A percentile compares a stretch with the other conserved stretches of the same genome.
phyloP scores from a whole-genome alignment of 2,888 invertebrate species.

The Autographa pulchrina region DNA sequence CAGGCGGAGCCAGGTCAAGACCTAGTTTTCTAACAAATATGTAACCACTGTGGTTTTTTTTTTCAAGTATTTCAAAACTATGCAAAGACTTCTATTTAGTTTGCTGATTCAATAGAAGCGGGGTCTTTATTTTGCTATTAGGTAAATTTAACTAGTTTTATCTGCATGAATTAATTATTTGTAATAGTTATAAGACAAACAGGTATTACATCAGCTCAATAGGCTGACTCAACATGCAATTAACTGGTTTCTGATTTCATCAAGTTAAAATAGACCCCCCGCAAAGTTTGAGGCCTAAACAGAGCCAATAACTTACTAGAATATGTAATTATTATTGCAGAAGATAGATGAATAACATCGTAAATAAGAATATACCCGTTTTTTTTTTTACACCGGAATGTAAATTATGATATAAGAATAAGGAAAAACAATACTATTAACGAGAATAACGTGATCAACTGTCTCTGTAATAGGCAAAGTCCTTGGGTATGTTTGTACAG shows the following conservation, averaged over 20 bases:
- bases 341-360: neutral
- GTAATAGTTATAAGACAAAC: neutral
- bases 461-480: conserved; percentile 35
- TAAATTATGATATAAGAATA: conserved; percentile 13
- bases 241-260: neutral
- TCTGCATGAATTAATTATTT: neutral
- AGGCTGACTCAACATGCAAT: conserved; percentile 1
- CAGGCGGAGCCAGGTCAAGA: no score
- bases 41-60: no score
- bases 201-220: neutral
- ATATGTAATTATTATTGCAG: neutral
- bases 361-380: neutral
- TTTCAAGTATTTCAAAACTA: no score
- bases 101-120: neutral
- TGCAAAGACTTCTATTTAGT: no score
- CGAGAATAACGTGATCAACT: conserved; percentile 20
- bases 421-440: conserved; percentile 35
- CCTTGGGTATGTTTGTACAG: conserved; percentile 49
- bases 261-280: neutral
- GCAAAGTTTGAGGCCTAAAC: neutral
- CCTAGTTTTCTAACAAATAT: no score
- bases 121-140: neutral
- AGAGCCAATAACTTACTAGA: neutral
- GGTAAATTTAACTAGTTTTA: neutral
- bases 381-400: neutral